A percentile compares a stretch with the other conserved stretches of the same genome.
Conservation (phyloP, 2,888 invertebrate species). For the Eupelmus urozonus region DNA sequence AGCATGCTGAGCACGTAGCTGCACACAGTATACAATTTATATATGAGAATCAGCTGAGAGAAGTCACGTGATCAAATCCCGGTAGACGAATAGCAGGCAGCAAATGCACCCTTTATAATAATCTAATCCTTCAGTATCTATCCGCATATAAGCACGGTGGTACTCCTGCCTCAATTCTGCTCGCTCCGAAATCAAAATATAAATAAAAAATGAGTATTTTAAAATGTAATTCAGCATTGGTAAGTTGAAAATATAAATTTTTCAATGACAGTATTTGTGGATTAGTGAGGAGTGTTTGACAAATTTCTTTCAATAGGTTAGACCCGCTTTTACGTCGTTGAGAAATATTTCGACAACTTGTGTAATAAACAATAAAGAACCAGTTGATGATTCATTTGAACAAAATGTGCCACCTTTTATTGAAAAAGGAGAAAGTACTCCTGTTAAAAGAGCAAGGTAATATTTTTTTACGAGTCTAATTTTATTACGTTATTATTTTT, state of each 20-base stretch:
- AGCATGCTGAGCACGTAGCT: no score
- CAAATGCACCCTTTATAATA: not conserved
- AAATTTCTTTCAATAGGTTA: slow-evolving; percentile 22
- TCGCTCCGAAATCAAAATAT: not conserved
- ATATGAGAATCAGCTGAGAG: slow-evolving; percentile 34
- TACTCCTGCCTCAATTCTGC: no score
- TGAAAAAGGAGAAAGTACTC: slow-evolving; percentile 66
- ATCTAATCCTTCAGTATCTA: no score
- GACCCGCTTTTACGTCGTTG: slow-evolving; percentile 16
- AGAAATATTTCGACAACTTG: slow-evolving; percentile 61
- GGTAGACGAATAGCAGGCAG: not conserved
- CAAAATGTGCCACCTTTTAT: slow-evolving; percentile 67
- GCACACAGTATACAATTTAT: no score
- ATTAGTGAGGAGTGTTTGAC: no score
- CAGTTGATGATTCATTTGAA: slow-evolving; percentile 66
- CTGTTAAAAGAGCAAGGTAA: slow-evolving; percentile 70
- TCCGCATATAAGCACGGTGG: no score
- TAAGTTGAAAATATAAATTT: slow-evolving; percentile 25
- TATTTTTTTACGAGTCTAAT: no score
- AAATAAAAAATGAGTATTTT: slow-evolving; percentile 16
- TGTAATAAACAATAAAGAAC: slow-evolving; percentile 59
- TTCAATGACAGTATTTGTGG: not conserved
- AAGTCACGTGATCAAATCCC: slow-evolving; percentile 18
- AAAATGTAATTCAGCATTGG: slow-evolving; percentile 24
- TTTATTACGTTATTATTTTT: no score